phyloP scores from a whole-genome alignment of 1,140 invertebrate genomes.

The Aethina tumida region DNA sequence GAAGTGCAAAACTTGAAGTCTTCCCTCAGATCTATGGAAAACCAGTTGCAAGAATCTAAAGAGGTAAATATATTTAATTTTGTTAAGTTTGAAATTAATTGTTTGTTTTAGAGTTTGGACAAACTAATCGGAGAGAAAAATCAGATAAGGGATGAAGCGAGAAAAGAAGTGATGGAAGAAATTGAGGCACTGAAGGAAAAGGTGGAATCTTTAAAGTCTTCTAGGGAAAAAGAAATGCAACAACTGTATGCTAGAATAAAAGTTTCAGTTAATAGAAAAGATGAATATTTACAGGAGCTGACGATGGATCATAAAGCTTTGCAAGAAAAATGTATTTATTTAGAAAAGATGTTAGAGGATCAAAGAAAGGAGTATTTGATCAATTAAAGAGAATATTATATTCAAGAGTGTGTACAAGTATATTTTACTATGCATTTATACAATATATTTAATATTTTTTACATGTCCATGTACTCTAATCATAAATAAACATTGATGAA shows the following conservation, averaged over 20 bases:
- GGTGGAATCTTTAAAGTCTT: slow-evolving; percentile 36
- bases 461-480: no score
- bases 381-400: slow-evolving; percentile 13
- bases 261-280: slow-evolving; percentile 64
- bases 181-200: slow-evolving; percentile 38
- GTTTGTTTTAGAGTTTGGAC: slow-evolving; percentile 11
- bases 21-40: slow-evolving; percentile 39
- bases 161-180: slow-evolving; percentile 39
- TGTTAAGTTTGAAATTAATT: slow-evolving; percentile 4
- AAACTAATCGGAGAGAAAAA: slow-evolving; percentile 41
- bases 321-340: slow-evolving; percentile 57
- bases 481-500: no score
- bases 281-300: slow-evolving; percentile 58
- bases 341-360: slow-evolving; percentile 65
- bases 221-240: slow-evolving; percentile 39
- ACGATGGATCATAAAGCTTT: slow-evolving; percentile 55
- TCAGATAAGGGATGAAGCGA: slow-evolving; percentile 39
- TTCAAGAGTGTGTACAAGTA: no score
- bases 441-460: no score
- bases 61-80: slow-evolving; percentile 34
- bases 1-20: slow-evolving; percentile 41
- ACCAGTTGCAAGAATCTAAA: slow-evolving; percentile 42
- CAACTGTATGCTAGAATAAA: slow-evolving; percentile 56
- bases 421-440: no score
- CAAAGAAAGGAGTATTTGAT: slow-evolving; percentile 48